Percentiles rank a stretch among this genome's conserved stretches.
Conservation (phyloP, 2,888 invertebrate genomes). For the Anoncus sp. region DNA sequence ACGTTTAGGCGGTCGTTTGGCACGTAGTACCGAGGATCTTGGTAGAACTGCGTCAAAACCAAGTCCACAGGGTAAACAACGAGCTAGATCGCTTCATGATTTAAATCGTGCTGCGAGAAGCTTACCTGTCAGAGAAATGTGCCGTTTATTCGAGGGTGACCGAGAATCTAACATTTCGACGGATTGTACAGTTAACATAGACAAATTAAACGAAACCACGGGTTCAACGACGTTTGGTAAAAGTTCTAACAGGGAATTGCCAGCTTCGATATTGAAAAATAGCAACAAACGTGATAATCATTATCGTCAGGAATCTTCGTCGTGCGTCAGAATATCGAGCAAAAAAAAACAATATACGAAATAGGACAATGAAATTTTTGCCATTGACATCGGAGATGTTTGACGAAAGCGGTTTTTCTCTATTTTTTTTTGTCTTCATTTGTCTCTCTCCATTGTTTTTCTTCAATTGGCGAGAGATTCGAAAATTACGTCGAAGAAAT, state of each 20-base stretch:
- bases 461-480: too few species aligned
- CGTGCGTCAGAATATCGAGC: constrained; percentile 74
- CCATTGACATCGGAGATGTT: constrained; percentile 45
- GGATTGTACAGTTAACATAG: background rate
- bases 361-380: constrained; percentile 40
- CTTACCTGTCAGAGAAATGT: constrained; percentile 87
- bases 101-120: constrained; percentile 84
- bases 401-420: background rate
- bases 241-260: constrained; percentile 66
- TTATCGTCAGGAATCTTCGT: constrained; percentile 54
- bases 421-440: background rate
- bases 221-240: too few species aligned
- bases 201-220: background rate
- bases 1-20: constrained; percentile 85
- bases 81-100: constrained; percentile 89
- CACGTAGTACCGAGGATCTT: constrained; percentile 88
- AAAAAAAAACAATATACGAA: constrained; percentile 74
- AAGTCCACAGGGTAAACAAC: constrained; percentile 84
- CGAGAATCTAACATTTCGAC: constrained; percentile 56
- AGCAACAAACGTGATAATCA: background rate
- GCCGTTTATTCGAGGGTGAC: constrained; percentile 89
- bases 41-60: constrained; percentile 83
- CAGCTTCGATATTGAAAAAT: constrained; percentile 50
- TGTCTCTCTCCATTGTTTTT: background rate
- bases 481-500: constrained; percentile 2